Percentiles rank a stretch among this genome's conserved stretches.
Conservation (phyloP, 1,140 invertebrate genomes). For the Eurosta solidaginis region DNA sequence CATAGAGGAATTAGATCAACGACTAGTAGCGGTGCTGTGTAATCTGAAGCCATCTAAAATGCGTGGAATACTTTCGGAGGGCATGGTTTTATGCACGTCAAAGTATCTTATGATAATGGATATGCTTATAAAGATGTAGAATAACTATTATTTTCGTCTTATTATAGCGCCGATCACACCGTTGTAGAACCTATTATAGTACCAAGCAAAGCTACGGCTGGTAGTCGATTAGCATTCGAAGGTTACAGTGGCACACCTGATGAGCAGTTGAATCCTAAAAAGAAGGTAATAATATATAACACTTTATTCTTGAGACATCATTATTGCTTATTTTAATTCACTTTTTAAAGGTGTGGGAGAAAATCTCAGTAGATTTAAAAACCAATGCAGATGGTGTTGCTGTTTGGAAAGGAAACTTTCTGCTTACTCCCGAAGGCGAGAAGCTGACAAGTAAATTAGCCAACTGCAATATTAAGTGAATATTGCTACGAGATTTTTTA, state of each 20-base stretch:
- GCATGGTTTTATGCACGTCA: constrained; percentile 92
- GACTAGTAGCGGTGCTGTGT: constrained; percentile 86
- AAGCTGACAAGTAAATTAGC: constrained; percentile 54
- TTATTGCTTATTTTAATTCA: neutral
- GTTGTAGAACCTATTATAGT: constrained; percentile 84
- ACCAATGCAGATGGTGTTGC: constrained; percentile 76
- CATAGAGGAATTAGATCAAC: constrained; percentile 83
- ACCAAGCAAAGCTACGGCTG: constrained; percentile 72
- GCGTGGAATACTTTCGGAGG: constrained; percentile 85
- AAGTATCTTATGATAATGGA: constrained; percentile 63
- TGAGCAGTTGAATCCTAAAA: constrained; percentile 90
- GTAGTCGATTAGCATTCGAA: constrained; percentile 82
- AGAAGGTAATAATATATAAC: constrained; percentile 68
- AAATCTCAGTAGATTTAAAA: constrained; percentile 79
- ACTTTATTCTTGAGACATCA: neutral
- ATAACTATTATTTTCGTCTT: neutral
- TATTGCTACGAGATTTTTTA: too few species aligned
- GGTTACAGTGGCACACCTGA: constrained; percentile 80
- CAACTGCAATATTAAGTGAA: constrained; percentile 56
- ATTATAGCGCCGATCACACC: constrained; percentile 71
- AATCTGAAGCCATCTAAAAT: constrained; percentile 95
- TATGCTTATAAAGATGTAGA: neutral
- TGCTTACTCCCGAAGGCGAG: constrained; percentile 64
- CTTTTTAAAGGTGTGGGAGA: constrained; percentile 79
- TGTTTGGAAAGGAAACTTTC: constrained; percentile 80